Base-by-base conservation (phyloP, 1,140 invertebrate species). In the Papilio machaon region DNA sequence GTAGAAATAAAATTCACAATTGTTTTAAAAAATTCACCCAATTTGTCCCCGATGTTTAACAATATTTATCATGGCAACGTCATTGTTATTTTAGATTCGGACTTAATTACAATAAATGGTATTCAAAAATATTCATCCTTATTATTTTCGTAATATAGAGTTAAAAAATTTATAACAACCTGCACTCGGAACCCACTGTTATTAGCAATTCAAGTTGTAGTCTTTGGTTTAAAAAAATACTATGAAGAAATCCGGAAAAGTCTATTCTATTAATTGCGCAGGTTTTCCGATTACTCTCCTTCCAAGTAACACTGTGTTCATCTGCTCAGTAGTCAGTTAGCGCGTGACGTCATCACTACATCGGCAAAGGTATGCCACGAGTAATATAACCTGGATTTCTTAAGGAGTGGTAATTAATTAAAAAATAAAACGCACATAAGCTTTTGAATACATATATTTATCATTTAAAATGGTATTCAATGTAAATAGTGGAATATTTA, bases 401-500 rank as follows among this genome's bases (percentile, higher is more conserved):
- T 30, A 30, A 30, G 38, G 38, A 54, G 52, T 17, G 52, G 13
- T 54, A 54, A 52, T 73, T 13, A 46, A 30, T 67, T 17, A 5
- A 64, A 43, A 78, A 81, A 80, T 75, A 78, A 86, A 85, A 85
- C 84, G 70, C 19, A 64, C 9, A 73, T 78, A 77, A 82, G 43
- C 85, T 82, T 81, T 86, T 83, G 81, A 86, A 86, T 91, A 90
- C 89, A 92, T 93, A 92, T 90, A 86, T 93, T 94, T 90, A 90
- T 86, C 89, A 88, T 88, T 88, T 87, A 80, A 87, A 85, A 88
- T 85, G 87, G 83, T 84, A 86, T 87, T 89, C 84, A 85, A 92
- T 94, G 92, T 93, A 94, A 93, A 93, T 93, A 94, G 91, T 92
- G 88, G 85, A 89, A 92, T 89, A 89, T 90, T 91, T 91, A 89